These are phyloP conservation scores for Chaunax sp. DNA, from an alignment of 2,797 vertebrate genomes.

Conservation along the genomic window DNA sequence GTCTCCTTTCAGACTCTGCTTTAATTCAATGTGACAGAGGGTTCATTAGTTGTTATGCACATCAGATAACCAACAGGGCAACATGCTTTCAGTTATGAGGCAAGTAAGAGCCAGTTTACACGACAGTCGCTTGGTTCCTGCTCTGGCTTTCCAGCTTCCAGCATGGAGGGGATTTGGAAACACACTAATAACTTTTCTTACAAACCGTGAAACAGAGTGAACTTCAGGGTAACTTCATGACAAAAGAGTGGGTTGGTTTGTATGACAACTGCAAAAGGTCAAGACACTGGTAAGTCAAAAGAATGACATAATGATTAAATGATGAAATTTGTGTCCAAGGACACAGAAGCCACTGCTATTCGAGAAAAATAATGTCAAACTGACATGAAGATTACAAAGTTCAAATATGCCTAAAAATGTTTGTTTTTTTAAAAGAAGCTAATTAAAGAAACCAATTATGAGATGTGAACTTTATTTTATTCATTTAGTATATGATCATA, in stretches of 20 bases:
- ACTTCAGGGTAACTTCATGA: slow-evolving; percentile 1
- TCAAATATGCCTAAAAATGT: too few species aligned
- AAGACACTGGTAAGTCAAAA: too few species aligned
- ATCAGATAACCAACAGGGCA: slow-evolving; percentile 39
- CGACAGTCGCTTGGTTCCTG: slow-evolving; percentile 30
- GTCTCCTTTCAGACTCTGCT: slow-evolving; percentile 26
- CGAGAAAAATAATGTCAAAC: too few species aligned
- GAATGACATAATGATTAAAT: too few species aligned
- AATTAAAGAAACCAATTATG: too few species aligned
- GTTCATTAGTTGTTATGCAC: slow-evolving; percentile 39
- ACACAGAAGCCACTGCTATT: too few species aligned
- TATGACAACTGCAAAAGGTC: too few species aligned
- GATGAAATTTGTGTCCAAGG: too few species aligned
- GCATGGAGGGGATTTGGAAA: slow-evolving; percentile 23
- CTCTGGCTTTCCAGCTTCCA: slow-evolving; percentile 23
- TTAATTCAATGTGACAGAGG: slow-evolving; percentile 51
- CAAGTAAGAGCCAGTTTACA: slow-evolving; percentile 54
- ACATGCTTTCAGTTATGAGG: slow-evolving; percentile 37
- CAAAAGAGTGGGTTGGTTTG: background rate
- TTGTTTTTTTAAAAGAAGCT: too few species aligned
- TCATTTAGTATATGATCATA: too few species aligned
- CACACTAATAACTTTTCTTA: background rate
- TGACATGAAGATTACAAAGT: too few species aligned
- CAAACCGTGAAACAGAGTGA: background rate
- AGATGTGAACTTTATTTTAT: too few species aligned